Conservation (phyloP, 64 coral and sea anemone genomes). For the Platygyra sinensis region DNA sequence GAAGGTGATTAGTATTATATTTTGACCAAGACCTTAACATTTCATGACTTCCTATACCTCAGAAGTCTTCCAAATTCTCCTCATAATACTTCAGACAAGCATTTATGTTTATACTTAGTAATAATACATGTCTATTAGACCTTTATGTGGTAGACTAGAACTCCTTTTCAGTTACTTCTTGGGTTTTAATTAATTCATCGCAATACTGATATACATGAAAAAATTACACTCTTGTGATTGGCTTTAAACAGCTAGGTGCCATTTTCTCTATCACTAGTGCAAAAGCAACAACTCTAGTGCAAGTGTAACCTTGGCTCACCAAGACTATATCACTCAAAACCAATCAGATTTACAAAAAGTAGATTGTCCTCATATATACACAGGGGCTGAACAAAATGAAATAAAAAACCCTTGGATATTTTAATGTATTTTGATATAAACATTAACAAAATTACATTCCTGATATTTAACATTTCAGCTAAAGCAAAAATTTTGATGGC, state of each 20-base stretch:
- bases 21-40: too few species aligned
- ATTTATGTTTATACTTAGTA: too few species aligned
- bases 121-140: too few species aligned
- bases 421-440: slow-evolving; percentile 3
- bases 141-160: background rate
- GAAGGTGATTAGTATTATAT: too few species aligned
- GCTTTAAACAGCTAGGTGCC: background rate
- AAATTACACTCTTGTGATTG: background rate
- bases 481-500: background rate
- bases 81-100: too few species aligned
- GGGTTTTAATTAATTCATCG: background rate
- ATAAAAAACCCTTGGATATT: slow-evolving; percentile 6
- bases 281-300: background rate
- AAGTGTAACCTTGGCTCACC: background rate
- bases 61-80: too few species aligned
- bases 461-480: slow-evolving; percentile 15
- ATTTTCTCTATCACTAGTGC: background rate
- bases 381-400: background rate
- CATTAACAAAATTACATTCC: background rate
- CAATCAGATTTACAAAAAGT: slow-evolving; percentile 5
- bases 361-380: background rate
- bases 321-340: background rate
- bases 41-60: too few species aligned
- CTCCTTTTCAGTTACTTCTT: background rate
- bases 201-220: background rate